Evolutionary conservation across 1,140 invertebrate genomes (phyloP).

Genomic region (Acromyrmex heyeri): DNA sequence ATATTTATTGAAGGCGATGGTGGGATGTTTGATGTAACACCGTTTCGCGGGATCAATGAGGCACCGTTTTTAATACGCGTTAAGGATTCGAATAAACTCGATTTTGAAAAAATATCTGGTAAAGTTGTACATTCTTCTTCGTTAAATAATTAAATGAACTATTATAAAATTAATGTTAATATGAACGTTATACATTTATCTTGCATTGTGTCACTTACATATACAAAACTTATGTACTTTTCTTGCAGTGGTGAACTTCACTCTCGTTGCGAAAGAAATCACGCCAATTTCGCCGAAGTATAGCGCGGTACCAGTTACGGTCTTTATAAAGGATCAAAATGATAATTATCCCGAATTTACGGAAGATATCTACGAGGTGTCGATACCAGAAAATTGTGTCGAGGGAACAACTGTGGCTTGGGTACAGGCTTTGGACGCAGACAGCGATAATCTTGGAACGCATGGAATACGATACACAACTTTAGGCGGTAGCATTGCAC

Average conservation of each 20-base stretch:
- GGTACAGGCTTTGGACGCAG: constrained; percentile 94
- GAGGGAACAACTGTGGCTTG: constrained; percentile 93
- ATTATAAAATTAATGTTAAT: not conserved
- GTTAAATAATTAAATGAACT: not conserved
- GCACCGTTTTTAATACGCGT: constrained; percentile 96
- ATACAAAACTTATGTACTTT: constrained; percentile 5
- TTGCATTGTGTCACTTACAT: not conserved
- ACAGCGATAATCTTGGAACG: constrained; percentile 95
- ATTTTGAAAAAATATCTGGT: constrained; percentile 93
- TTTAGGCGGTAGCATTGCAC: constrained; percentile 92
- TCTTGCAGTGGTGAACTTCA: constrained; percentile 93
- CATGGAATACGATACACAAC: constrained; percentile 95
- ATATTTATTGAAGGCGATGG: constrained; percentile 93
- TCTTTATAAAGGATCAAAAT: constrained; percentile 96
- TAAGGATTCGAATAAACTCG: constrained; percentile 93
- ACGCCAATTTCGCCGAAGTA: constrained; percentile 91
- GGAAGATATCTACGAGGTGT: constrained; percentile 92
- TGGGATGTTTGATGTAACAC: constrained; percentile 96
- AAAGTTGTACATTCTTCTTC: not conserved
- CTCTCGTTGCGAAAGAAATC: constrained; percentile 94
- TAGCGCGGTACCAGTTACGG: constrained; percentile 93
- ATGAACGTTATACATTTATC: not conserved
- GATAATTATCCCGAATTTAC: constrained; percentile 97
- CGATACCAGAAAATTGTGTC: constrained; percentile 93
- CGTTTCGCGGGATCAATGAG: constrained; percentile 95